Evolutionary conservation across 2,888 invertebrate genomes (phyloP), one percentile per base, ranked within the genome.

Genomic region (Dryadula phaetusa): DNA sequence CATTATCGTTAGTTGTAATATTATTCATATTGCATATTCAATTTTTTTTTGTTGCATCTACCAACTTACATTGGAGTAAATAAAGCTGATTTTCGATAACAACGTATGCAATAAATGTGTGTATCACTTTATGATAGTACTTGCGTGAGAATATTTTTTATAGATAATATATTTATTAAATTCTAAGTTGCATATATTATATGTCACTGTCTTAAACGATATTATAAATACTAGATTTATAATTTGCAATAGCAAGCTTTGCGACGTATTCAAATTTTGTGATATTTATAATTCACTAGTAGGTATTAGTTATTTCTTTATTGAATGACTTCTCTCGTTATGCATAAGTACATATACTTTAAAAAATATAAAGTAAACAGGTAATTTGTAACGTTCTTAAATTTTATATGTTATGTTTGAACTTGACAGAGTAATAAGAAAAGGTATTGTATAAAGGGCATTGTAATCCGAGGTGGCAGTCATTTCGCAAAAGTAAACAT

Each of bases 401-500:
- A 32, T 60, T 28, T 60, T 18, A 7, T 28, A 28, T 18, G 7
- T 60, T 32, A 42, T 14, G 14, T 60, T 46, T 46, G 18, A 44
- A 18, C 28, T 32, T 14, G 32, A 12, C 18, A 60, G 25, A 42
- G 60, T 14, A 60, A 60, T 18, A 60, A 20, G 42, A 60, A 60
- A 60, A 60, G 37, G 44, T 28, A 28, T 42, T 28, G 60, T 46
- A 56, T 68, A 65, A 56, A 64, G 62, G 52, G 46, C 63, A 63
- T 54, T 62, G 69, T 66, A 53, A 64, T 56, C 47, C 44, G 64
- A 62, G 64, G 56, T 28, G 66, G 25, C 52, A 64, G 69, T 69
- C 69, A 64, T 66, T 70, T 69, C 44, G 47, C 25, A 34, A 44
- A 66, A 42, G 60, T 68, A 64, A 70, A 70, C 69, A 69, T 62